These are phyloP conservation scores for Nothobranchius kuhntae DNA, from an alignment of 2,113 vertebrate genomes.

Conservation along the genomic window DNA sequence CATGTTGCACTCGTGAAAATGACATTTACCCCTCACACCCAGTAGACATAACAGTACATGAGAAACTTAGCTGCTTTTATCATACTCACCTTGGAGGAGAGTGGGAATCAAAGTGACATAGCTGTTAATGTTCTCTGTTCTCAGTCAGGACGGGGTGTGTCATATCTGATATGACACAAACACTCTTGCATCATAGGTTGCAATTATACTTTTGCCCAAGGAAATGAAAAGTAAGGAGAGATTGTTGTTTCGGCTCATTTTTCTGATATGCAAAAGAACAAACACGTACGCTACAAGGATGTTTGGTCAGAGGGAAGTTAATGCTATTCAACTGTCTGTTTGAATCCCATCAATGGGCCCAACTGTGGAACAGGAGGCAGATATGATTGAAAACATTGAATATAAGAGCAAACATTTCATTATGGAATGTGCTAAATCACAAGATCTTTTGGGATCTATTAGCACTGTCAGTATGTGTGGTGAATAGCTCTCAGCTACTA, in stretches of 20 bases:
- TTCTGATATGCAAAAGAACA: constrained; percentile 27
- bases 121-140: background rate
- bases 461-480: too few species aligned
- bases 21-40: too few species aligned
- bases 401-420: too few species aligned
- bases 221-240: constrained; percentile 8
- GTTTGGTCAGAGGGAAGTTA: constrained; percentile 25
- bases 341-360: background rate
- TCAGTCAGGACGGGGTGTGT: background rate
- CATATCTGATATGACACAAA: constrained; percentile 13
- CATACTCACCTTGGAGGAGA: too few species aligned
- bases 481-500: too few species aligned
- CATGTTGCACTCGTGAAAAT: background rate
- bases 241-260: constrained; percentile 37
- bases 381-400: too few species aligned
- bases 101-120: background rate
- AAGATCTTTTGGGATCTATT: too few species aligned
- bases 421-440: too few species aligned
- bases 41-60: too few species aligned
- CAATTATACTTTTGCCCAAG: constrained; percentile 4
- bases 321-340: too few species aligned
- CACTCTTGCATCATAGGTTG: constrained; percentile 8
- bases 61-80: background rate
- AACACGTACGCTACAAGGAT: constrained; percentile 44
- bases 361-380: too few species aligned